phyloP scores from a whole-genome alignment of 2,113 vertebrate species.

The Tretioscincus oriximinensis region DNA sequence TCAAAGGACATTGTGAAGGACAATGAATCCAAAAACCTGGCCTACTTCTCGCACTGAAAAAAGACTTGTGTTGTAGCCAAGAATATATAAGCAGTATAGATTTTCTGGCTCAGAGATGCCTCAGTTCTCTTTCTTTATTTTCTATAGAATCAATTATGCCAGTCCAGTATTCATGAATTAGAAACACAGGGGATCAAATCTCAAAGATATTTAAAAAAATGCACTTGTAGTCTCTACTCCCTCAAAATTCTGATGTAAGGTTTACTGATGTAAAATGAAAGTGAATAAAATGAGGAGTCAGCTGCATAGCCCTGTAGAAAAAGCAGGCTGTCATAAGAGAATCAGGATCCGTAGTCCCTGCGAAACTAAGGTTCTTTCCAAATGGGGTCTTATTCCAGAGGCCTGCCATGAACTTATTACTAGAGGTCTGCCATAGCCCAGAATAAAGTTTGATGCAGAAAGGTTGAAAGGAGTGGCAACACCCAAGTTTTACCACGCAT shows the following conservation, averaged over 20 bases:
- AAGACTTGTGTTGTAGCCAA: constrained; percentile 10
- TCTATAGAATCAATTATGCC: constrained; percentile 24
- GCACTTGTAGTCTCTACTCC: not conserved
- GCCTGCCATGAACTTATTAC: too few relatives aligned
- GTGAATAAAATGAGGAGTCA: not conserved
- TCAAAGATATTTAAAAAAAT: not conserved
- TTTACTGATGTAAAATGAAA: not conserved
- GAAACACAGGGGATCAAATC: not conserved
- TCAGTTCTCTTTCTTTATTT: not conserved
- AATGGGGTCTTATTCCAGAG: too few relatives aligned
- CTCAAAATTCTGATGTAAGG: not conserved
- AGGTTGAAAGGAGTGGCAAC: too few relatives aligned
- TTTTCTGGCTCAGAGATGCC: constrained; percentile 9
- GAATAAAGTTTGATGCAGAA: too few relatives aligned
- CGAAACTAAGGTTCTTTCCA: not conserved
- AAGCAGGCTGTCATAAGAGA: not conserved
- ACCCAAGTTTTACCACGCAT: too few relatives aligned
- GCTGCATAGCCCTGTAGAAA: not conserved
- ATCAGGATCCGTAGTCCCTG: not conserved
- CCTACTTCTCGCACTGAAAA: not conserved
- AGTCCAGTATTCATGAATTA: not conserved
- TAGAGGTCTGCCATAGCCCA: too few relatives aligned
- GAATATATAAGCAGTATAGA: constrained; percentile 31
- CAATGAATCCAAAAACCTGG: constrained; percentile 26
- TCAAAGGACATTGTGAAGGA: constrained; percentile 29